Evolutionary conservation across 2,888 invertebrate species (phyloP).

Genomic region (Priocnemis perturbator): DNA sequence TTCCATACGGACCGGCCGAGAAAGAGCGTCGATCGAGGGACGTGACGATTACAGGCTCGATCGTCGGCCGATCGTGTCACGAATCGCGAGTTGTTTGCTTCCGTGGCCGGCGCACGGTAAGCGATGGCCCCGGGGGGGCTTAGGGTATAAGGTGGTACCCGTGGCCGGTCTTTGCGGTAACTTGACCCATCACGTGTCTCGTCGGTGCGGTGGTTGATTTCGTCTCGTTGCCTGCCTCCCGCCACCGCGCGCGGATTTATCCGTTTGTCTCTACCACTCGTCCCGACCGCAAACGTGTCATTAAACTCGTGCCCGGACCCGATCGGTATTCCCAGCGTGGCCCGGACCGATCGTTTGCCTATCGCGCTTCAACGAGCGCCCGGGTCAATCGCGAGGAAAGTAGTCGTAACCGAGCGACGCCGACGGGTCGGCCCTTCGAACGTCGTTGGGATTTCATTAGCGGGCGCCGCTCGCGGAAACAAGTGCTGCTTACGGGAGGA

Average conservation of each 20-base stretch:
- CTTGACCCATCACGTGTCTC: conserved; percentile 35
- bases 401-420: no score
- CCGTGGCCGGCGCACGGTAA: neutral
- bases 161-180: conserved; percentile 37
- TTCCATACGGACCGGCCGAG: no score
- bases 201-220: conserved; percentile 15
- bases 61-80: neutral
- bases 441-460: no score
- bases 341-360: no score
- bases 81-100: conserved; percentile 1
- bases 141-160: conserved; percentile 13
- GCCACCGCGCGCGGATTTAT: conserved; percentile 24
- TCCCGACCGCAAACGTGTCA: conserved; percentile 42
- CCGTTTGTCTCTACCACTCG: conserved; percentile 23
- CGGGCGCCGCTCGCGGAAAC: no score
- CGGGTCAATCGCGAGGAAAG: no score
- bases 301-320: conserved; percentile 36
- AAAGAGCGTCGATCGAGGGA: neutral
- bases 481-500: no score
- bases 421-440: no score
- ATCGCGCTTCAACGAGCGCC: no score
- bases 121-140: neutral
- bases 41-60: conserved; percentile 13
- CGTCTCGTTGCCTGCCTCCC: conserved; percentile 18
- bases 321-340: conserved; percentile 1